Percentiles rank a stretch among this genome's conserved stretches.
Conservation (phyloP, 2,797 vertebrate genomes). For the Moxostoma hubbsi region DNA sequence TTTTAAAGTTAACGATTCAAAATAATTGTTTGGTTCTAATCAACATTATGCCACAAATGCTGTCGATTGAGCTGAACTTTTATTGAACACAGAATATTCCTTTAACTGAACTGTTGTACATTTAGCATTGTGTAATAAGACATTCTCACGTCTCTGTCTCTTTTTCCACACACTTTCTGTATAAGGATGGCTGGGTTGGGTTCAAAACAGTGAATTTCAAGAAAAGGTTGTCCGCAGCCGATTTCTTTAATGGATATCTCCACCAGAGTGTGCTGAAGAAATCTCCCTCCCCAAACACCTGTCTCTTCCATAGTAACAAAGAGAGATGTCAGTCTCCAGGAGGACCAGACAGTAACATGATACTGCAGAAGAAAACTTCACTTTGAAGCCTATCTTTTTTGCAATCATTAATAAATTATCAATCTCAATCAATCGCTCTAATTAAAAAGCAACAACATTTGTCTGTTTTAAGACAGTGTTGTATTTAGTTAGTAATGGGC, state of each 20-base stretch:
- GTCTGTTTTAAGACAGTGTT: constrained; percentile 68
- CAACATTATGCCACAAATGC: too few relatives aligned
- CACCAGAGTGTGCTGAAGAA: constrained; percentile 77
- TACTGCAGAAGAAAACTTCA: constrained; percentile 11
- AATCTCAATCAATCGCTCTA: background rate
- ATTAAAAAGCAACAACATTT: background rate
- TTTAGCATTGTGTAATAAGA: background rate
- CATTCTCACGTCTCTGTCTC: background rate
- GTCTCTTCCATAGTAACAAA: constrained; percentile 82
- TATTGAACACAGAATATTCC: too few relatives aligned
- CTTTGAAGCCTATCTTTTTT: background rate
- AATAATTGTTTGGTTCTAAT: too few relatives aligned
- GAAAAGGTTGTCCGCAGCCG: constrained; percentile 87
- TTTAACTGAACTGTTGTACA: background rate
- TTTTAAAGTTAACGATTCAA: too few relatives aligned
- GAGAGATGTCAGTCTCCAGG: constrained; percentile 10
- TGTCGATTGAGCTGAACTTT: too few relatives aligned
- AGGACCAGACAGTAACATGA: constrained; percentile 12
- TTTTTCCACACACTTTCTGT: constrained; percentile 23
- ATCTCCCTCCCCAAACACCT: constrained; percentile 50
- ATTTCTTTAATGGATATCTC: constrained; percentile 96
- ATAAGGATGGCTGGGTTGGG: constrained; percentile 91
- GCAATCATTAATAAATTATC: background rate
- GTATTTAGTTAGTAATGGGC: background rate
- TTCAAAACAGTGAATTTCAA: constrained; percentile 83